Percentiles rank a stretch among this genome's conserved stretches.
Conservation (phyloP, 1,140 invertebrate species). For the Medauroidea extradentata region DNA sequence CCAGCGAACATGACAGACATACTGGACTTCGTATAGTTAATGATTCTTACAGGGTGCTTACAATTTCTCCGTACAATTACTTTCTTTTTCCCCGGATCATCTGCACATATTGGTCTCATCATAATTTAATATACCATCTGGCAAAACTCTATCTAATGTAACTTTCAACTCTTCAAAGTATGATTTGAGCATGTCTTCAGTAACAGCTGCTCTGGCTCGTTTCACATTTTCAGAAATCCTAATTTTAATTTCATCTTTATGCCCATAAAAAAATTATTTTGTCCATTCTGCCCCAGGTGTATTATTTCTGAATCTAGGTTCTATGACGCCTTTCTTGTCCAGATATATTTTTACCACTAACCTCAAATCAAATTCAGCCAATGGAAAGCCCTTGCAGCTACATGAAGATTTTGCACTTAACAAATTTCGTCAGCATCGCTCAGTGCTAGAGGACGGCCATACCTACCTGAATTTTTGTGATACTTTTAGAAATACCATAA, state of each 20-base stretch:
- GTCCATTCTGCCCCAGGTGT: too few relatives aligned
- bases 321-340: too few relatives aligned
- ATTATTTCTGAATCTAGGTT: too few relatives aligned
- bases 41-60: constrained; percentile 35
- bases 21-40: constrained; percentile 29
- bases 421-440: too few relatives aligned
- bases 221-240: constrained; percentile 32
- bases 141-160: constrained; percentile 31
- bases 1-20: constrained; percentile 36
- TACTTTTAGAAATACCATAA: too few relatives aligned
- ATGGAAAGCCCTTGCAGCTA: too few relatives aligned
- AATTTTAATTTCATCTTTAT: constrained; percentile 22
- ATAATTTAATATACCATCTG: constrained; percentile 38
- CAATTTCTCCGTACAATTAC: constrained; percentile 27
- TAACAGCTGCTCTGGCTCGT: constrained; percentile 24
- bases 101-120: constrained; percentile 36
- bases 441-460: too few relatives aligned
- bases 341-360: too few relatives aligned
- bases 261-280: constrained; percentile 28
- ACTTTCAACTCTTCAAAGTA: constrained; percentile 28
- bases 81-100: constrained; percentile 28
- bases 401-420: too few relatives aligned
- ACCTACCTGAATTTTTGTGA: too few relatives aligned
- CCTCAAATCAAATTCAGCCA: too few relatives aligned
- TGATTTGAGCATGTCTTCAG: constrained; percentile 19